Conservation (phyloP, 2,113 vertebrate species). For the Rhineura floridana region DNA sequence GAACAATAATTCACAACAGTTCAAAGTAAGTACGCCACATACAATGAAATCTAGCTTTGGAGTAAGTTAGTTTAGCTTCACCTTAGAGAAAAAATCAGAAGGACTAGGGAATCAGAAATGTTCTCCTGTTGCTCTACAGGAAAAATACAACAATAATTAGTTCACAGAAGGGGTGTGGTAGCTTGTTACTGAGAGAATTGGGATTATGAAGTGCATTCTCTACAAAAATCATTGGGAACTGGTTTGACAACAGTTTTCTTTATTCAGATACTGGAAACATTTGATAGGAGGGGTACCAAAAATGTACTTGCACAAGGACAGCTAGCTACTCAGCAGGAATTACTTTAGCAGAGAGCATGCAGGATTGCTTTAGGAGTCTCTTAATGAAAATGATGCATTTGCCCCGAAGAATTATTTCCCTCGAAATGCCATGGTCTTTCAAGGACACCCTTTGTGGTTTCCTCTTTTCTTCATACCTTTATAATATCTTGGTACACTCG, state of each 20-base stretch:
- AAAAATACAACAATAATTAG: not conserved
- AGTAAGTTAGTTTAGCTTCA: not conserved
- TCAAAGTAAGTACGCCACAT: not conserved
- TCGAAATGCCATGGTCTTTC: too few species aligned
- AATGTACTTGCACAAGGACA: not conserved
- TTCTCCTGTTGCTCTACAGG: not conserved
- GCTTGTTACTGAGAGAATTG: not conserved
- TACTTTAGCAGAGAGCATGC: not conserved
- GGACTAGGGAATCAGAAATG: not conserved
- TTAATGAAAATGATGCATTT: not conserved
- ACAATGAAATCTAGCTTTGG: not conserved
- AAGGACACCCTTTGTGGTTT: too few species aligned
- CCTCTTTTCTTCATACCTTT: not conserved
- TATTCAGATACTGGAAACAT: not conserved
- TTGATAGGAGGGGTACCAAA: not conserved
- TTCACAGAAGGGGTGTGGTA: not conserved
- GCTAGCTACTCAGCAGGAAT: not conserved
- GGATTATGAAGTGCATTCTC: not conserved
- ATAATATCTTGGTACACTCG: not conserved
- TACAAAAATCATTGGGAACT: not conserved
- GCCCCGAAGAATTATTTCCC: not conserved
- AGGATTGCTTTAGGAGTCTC: not conserved
- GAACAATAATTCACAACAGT: not conserved
- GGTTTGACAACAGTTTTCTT: not conserved
- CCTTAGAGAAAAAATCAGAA: not conserved